Percentiles rank a stretch among this genome's conserved stretches.
Conservation (phyloP, 2,113 vertebrate species). For the Empidonax alnorum region DNA sequence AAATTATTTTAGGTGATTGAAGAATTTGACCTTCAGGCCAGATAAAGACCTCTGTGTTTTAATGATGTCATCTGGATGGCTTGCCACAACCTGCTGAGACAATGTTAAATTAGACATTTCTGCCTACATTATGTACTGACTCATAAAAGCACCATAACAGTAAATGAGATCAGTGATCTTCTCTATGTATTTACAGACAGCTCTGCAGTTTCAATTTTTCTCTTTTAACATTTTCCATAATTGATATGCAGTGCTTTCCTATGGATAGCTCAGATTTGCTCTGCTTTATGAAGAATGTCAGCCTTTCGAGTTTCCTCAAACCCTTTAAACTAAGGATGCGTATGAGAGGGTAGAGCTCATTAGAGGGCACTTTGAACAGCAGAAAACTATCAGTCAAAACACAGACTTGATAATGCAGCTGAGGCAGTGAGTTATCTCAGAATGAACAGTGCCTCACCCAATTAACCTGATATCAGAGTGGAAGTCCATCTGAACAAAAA, state of each 20-base stretch:
- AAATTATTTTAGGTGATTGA: not conserved
- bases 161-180: not conserved
- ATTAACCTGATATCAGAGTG: not conserved
- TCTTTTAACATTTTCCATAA: not conserved
- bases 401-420: not conserved
- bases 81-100: not conserved
- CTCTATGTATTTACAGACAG: not conserved
- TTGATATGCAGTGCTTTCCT: not conserved
- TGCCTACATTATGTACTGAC: not conserved
- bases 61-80: not conserved
- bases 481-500: not conserved
- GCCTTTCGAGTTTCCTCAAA: not conserved
- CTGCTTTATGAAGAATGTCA: not conserved
- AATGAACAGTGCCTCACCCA: not conserved
- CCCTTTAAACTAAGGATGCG: not conserved
- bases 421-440: not conserved
- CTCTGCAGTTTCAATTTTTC: not conserved
- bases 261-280: not conserved
- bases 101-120: not conserved
- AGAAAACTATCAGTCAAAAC: constrained; percentile 2
- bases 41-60: not conserved
- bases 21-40: not conserved
- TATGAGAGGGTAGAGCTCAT: not conserved
- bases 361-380: not conserved
- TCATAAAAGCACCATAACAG: not conserved